phyloP scores from a whole-genome alignment of 2,888 invertebrate genomes.

The Thera britannica region DNA sequence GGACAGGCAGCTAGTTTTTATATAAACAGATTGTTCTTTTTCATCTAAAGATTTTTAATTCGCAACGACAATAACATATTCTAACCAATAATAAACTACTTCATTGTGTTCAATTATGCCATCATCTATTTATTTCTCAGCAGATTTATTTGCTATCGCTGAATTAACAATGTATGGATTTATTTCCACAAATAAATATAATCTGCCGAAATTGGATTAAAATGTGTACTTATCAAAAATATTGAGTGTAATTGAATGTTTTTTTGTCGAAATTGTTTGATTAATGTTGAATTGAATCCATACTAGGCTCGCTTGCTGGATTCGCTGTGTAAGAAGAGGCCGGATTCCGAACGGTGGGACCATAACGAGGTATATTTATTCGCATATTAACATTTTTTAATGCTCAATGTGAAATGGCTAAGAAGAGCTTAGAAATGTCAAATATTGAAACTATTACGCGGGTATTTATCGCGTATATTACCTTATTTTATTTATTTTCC shows the following conservation, averaged over 20 bases:
- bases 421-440: background rate
- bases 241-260: background rate
- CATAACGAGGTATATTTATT: constrained; percentile 33
- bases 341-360: constrained; percentile 34
- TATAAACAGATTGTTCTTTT: too few species aligned
- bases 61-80: background rate
- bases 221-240: constrained; percentile 2
- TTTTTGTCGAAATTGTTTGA: background rate
- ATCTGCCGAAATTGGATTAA: constrained; percentile 1
- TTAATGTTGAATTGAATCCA: constrained; percentile 32
- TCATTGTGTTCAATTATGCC: constrained; percentile 12
- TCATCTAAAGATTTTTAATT: too few species aligned
- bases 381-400: constrained; percentile 12
- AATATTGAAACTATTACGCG: too few species aligned
- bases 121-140: constrained; percentile 9
- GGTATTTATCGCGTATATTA: too few species aligned
- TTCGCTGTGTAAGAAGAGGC: constrained; percentile 36
- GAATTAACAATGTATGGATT: constrained; percentile 30
- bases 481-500: too few species aligned
- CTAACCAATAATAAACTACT: background rate
- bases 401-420: background rate
- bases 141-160: constrained; percentile 27
- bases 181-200: constrained; percentile 24
- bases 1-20: too few species aligned
- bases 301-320: constrained; percentile 35